Percentiles rank a stretch among this genome's conserved stretches.
Conservation (phyloP, 2,888 invertebrate genomes). For the Bombylius discolor region DNA sequence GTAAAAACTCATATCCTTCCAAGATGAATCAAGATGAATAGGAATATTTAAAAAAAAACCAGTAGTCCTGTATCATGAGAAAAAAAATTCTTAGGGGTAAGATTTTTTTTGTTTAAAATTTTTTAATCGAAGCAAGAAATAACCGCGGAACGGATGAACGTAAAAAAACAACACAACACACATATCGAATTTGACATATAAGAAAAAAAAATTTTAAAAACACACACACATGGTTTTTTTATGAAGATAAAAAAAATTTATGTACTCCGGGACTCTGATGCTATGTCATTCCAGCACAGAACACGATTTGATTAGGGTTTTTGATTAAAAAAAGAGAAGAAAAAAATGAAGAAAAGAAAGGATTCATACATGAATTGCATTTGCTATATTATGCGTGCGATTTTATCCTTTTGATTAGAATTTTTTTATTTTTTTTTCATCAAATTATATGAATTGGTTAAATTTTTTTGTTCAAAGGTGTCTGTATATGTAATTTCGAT, state of each 20-base stretch:
- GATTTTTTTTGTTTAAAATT: neutral
- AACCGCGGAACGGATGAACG: neutral
- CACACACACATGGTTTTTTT: no score
- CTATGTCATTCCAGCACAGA: no score
- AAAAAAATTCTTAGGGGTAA: neutral
- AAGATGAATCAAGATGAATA: neutral
- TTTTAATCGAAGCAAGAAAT: slow-evolving; percentile 3
- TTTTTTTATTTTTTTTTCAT: no score
- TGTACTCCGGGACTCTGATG: no score
- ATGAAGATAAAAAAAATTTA: no score
- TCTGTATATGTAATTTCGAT: no score
- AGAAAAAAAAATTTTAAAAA: no score
- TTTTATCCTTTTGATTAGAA: neutral
- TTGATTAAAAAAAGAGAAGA: slow-evolving; percentile 3
- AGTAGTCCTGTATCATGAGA: neutral
- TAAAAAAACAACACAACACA: no score
- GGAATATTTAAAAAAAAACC: slow-evolving; percentile 1
- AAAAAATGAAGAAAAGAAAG: neutral
- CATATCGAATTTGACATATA: no score
- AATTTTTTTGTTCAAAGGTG: no score
- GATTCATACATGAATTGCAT: neutral
- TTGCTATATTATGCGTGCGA: neutral
- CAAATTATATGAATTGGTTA: no score
- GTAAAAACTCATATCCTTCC: slow-evolving; percentile 2
- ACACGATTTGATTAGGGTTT: slow-evolving; percentile 10